Evolutionary conservation across 2,113 vertebrate species (phyloP), one percentile per base, ranked within the genome.

Genomic region (Paradisaea rubra): DNA sequence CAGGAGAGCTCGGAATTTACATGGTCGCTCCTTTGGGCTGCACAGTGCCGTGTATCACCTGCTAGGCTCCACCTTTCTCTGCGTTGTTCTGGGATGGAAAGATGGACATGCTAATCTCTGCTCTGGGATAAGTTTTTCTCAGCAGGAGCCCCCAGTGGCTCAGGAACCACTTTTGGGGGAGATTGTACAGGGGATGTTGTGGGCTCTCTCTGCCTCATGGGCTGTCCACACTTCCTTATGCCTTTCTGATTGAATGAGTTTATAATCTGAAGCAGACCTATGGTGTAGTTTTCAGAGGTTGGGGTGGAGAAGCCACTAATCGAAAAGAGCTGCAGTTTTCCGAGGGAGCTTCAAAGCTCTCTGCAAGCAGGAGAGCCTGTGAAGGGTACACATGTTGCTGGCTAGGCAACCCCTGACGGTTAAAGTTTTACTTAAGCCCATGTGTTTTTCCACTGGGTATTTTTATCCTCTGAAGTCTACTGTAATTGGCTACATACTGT

Each of bases 381-480:
- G 93, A 97, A 97, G 95, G 94, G 68, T 90, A 94, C 89, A 96
- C 33, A 44, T 86, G 95, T 90, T 95, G 24, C 86, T 88, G 7
- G 90, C 68, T 79, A 15, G 59, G 72, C 79, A 95, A 66, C 69
- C 66, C 68, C 85, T 71, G 18, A 94, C 65, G 37, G 98, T 98
- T 98, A 98, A 98, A 98, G 90, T 98, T 98, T 98, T 96, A 98
- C 97, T 94, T 77, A 61, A 64, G 86, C 91, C 95, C 96, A 98
- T 80, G 92, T 97, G 97, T 97, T 98, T 98, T 98, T 97, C 97
- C 98, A 97, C 93, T 96, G 94, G 74, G 76, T 98, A 97, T 96
- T 98, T 98, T 98, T 98, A 97, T 97, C 96, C 94, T 89, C 90
- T 61, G 88, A 84, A 95, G 78, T 88, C 92, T 97, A 93, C 96